phyloP scores from a whole-genome alignment of 2,113 vertebrate genomes.

The Anguilla rostrata region DNA sequence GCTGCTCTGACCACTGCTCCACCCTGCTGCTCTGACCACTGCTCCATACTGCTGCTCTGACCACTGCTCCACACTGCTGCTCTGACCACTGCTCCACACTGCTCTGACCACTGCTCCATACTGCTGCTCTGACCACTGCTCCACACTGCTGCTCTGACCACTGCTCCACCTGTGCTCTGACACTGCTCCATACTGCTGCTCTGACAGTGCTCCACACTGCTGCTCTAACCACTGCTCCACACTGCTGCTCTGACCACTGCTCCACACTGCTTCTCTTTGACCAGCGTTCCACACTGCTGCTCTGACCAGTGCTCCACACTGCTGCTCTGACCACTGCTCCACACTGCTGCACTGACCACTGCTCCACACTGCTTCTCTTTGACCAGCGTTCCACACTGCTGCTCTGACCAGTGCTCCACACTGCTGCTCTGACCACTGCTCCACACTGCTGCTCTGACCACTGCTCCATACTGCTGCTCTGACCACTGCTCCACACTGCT shows the following conservation, averaged over 20 bases:
- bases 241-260: not conserved
- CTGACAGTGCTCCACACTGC: not conserved
- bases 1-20: not conserved
- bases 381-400: not conserved
- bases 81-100: not conserved
- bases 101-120: not conserved
- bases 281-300: not conserved
- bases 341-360: not conserved
- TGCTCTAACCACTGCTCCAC: not conserved
- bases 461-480: not conserved
- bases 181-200: not conserved
- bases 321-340: not conserved
- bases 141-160: not conserved
- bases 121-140: not conserved
- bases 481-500: not conserved
- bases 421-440: not conserved
- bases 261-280: not conserved
- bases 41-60: not conserved
- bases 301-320: not conserved
- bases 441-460: not conserved
- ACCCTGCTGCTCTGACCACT: not conserved
- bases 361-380: too few species aligned
- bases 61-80: not conserved
- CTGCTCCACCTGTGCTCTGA: not conserved
- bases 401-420: not conserved